Evolutionary conservation across 2,113 vertebrate species (phyloP).

Genomic region (Rhinoptilus africanus): DNA sequence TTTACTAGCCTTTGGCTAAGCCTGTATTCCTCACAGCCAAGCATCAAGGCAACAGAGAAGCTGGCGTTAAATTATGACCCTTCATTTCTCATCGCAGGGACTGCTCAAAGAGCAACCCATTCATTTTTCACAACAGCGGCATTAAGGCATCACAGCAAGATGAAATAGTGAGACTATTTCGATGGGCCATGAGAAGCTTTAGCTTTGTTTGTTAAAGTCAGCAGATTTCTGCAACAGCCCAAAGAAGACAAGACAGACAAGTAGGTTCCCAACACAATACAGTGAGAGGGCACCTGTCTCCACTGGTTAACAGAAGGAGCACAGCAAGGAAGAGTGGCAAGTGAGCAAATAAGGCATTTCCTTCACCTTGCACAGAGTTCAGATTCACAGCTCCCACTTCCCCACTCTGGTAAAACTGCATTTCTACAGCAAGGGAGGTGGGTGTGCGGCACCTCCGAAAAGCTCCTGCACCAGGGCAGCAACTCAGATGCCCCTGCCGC

Average conservation of each 20-base stretch:
- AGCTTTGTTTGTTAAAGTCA: not conserved
- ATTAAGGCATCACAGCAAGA: not conserved
- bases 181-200: not conserved
- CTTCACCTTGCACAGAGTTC: not conserved
- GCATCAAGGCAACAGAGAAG: not conserved
- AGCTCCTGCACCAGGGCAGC: accelerated
- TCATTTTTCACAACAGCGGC: not conserved
- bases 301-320: not conserved
- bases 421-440: not conserved
- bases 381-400: not conserved
- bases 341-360: not conserved
- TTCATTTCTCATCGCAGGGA: not conserved
- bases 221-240: not conserved
- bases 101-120: not conserved
- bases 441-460: accelerated
- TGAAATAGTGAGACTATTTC: not conserved
- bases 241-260: not conserved
- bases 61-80: not conserved
- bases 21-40: not conserved
- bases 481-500: accelerated
- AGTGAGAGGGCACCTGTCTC: not conserved
- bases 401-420: not conserved
- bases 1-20: not conserved
- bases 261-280: not conserved
- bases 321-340: not conserved